phyloP scores from a whole-genome alignment of 2,113 vertebrate species.

The Silurus asotus region DNA sequence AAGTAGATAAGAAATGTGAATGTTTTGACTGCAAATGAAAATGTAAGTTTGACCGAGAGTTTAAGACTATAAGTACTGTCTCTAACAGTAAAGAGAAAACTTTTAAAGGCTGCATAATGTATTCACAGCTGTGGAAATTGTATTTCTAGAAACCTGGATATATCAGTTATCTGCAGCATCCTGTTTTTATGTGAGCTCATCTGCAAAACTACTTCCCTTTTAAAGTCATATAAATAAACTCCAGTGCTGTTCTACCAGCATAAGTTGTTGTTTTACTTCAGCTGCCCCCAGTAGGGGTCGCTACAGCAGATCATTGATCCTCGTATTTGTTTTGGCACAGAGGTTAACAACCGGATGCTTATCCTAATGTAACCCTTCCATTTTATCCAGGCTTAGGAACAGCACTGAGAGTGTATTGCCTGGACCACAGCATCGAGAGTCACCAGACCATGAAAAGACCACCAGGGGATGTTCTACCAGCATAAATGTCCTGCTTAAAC shows the following conservation, averaged over 20 bases:
- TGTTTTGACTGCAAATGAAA: background rate
- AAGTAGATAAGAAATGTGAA: background rate
- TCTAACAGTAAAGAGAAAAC: background rate
- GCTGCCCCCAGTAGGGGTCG: no score
- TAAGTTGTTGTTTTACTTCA: no score
- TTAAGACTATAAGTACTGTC: background rate
- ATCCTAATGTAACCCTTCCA: no score
- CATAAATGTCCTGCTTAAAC: background rate
- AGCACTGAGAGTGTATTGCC: no score
- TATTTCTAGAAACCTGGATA: conserved; percentile 1
- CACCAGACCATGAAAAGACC: no score
- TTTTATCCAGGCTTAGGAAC: no score
- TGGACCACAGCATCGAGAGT: no score
- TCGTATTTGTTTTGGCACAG: no score
- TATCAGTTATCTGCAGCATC: background rate
- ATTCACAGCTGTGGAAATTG: background rate
- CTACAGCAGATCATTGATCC: no score
- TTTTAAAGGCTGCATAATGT: background rate
- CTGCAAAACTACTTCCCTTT: background rate
- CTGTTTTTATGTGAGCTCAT: background rate
- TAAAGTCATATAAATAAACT: background rate
- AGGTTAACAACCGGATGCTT: no score
- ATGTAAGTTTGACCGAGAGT: background rate
- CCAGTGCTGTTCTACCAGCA: background rate
- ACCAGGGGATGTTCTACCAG: background rate